Evolutionary conservation across 2,888 invertebrate species (phyloP), one percentile per base, ranked within the genome.

Genomic region (Isotomurus palustris): DNA sequence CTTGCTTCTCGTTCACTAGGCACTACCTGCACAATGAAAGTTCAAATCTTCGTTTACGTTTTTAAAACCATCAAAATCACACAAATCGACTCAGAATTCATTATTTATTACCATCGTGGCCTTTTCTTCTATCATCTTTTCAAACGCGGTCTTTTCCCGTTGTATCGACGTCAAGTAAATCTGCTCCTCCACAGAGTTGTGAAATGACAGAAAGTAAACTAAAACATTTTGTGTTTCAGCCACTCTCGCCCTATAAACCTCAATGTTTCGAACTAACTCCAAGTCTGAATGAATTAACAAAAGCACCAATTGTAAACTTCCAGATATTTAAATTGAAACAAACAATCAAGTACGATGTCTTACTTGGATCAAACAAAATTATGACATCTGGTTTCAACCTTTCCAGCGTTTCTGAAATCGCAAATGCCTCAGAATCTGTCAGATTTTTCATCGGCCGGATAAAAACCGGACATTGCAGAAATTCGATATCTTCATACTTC

Each of bases 171-270:
- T 93, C 32, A 99, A 80, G 76, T 95, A 99, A 2, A 90, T 85
- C 77, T 99, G 97, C 76, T 99, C 99, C 77, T 99, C 99, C 0
- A 93, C 91, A 6, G 97, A 96, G 60, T 87, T 87, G 10, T 85
- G 85, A 74, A 95, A 93, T 66, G 95, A 83, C 48, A 99, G 75
- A 72, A 95, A 92, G 76, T 90, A 97, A 8, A 97, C 86, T 72
- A 85, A 84, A 4, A 86, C 74, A 17, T 78, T 74, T 0, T 80
- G 75, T 10, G 24, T 41, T 1, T 58, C 53, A 40, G 64, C 64
- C 27, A 67, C 56, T n/a, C 70, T 54, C 14, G 70, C 70, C n/a
- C 68, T 48, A 53, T 69, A 60, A 35, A 69, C 60, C 59, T 70
- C 70, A 47, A 70, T 60, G 44, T 67, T 66, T 25, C 70, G 27